These are phyloP conservation scores for Cyprinus carpio DNA, from an alignment of 2,113 vertebrate genomes.

Conservation along the genomic window DNA sequence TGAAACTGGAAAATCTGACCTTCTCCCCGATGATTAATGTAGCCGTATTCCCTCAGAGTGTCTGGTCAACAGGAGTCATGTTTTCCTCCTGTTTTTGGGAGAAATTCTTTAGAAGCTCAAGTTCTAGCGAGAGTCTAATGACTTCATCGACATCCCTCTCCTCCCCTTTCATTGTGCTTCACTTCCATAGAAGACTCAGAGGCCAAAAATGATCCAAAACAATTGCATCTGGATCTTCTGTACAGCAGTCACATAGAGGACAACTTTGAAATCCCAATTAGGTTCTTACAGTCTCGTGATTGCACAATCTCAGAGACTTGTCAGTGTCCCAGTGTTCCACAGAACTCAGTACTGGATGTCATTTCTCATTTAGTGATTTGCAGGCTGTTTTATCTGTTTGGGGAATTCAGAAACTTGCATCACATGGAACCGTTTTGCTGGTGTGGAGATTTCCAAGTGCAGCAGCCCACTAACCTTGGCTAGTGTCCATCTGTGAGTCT, in stretches of 20 bases:
- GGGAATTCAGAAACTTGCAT: neutral
- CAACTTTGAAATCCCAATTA: neutral
- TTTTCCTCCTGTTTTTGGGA: constrained; percentile 54
- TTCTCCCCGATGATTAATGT: constrained; percentile 53
- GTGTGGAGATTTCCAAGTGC: constrained; percentile 44
- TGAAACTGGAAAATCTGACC: constrained; percentile 45
- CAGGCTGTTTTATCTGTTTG: constrained; percentile 10
- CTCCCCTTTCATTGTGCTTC: constrained; percentile 41
- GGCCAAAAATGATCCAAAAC: constrained; percentile 52
- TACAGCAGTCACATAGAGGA: neutral
- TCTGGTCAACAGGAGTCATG: constrained; percentile 52
- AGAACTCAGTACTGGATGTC: neutral
- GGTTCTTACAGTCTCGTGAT: neutral
- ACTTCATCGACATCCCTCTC: constrained; percentile 61
- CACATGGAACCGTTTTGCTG: constrained; percentile 52
- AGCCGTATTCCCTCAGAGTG: constrained; percentile 61
- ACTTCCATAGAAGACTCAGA: constrained; percentile 34
- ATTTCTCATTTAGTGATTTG: constrained; percentile 1
- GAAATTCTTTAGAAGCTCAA: constrained; percentile 59
- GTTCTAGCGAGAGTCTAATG: constrained; percentile 48
- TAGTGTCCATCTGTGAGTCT: constrained; percentile 1
- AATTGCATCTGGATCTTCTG: constrained; percentile 32
- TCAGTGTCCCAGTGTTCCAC: constrained; percentile 6
- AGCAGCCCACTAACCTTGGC: neutral
- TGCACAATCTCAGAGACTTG: neutral